Evolutionary conservation across 2,888 invertebrate genomes (phyloP), one percentile per base, ranked within the genome.

Genomic region (Cancer borealis): DNA sequence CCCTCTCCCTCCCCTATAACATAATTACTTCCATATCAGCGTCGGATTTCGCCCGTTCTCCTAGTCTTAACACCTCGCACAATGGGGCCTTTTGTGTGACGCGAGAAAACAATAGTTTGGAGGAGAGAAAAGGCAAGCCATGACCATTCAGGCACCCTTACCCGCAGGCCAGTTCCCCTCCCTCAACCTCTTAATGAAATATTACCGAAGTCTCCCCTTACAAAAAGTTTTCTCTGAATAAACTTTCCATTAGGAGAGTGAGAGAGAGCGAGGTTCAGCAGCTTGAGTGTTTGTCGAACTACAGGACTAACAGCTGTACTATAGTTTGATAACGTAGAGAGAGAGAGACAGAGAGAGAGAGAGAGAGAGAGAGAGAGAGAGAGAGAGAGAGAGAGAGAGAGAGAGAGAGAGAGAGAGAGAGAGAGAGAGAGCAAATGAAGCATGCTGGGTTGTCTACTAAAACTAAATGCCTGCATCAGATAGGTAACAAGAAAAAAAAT

Each of bases 11-110:
- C 45, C 90, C 47, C 93, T 49, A 88, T 66, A 79, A 93, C 90
- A 79, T 93, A 93, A 93, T 93, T 93, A 93, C 93, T 93, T 90
- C 73, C 93, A 93, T 90, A 93, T 93, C 93, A 60, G 93, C 93
- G 73, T 93, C 93, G 79, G 93, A 90, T 93, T 90, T 93, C 93
- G 93, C 93, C 89, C 84, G 30, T 90, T 47, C 84, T 49, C 54
- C 89, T 87, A 90, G 90, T 84, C 91, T 79, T 93, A 93, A 88
- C 91, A 91, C 93, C 93, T 91, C 84, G 84, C 84, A 93, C 93
- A 93, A 91, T 73, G 93, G 90, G 45, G 12, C 3, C 93, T 93
- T 91, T 91, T 90, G 90, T 88, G 90, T 26, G 39, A 46, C 17
- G 91, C 17, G 91, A 90, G 84, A 93, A 93, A 89, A 93, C 91